Percentiles rank a stretch among this genome's conserved stretches.
Evolutionary conservation across 2,113 vertebrate genomes (phyloP).

Genomic region (Phasianus colchicus): DNA sequence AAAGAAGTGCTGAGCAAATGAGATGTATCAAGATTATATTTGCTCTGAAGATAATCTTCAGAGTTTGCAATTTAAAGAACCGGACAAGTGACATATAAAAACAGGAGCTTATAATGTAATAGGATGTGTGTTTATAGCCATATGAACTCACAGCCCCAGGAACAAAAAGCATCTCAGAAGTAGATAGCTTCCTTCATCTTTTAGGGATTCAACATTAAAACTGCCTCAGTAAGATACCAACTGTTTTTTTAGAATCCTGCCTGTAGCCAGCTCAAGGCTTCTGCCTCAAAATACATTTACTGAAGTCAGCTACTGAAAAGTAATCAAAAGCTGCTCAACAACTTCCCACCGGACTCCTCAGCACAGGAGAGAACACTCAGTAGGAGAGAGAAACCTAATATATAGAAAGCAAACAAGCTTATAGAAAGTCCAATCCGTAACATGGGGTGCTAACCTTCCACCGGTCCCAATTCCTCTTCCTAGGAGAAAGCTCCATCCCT

Average conservation of each 20-base stretch:
- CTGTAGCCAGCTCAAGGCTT: background rate
- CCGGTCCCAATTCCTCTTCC: background rate
- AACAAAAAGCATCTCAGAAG: background rate
- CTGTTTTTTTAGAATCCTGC: background rate
- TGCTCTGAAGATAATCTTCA: background rate
- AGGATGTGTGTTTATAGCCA: fast-evolving
- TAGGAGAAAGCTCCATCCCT: background rate
- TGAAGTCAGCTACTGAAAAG: background rate
- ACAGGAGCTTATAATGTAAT: background rate
- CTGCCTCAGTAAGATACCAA: background rate
- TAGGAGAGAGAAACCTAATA: background rate
- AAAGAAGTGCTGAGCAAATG: background rate
- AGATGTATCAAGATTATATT: background rate
- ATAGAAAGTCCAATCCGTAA: background rate
- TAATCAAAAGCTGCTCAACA: background rate
- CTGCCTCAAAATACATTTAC: background rate
- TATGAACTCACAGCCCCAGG: background rate
- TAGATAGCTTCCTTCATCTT: no score
- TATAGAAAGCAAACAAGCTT: fast-evolving
- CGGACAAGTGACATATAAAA: background rate
- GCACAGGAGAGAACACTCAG: background rate
- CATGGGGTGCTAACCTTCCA: fast-evolving
- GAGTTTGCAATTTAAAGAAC: background rate
- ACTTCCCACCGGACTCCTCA: background rate
- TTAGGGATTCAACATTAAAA: background rate